These are phyloP conservation scores for Tachycineta bicolor DNA, from an alignment of 2,113 vertebrate species.

Conservation along the genomic window DNA sequence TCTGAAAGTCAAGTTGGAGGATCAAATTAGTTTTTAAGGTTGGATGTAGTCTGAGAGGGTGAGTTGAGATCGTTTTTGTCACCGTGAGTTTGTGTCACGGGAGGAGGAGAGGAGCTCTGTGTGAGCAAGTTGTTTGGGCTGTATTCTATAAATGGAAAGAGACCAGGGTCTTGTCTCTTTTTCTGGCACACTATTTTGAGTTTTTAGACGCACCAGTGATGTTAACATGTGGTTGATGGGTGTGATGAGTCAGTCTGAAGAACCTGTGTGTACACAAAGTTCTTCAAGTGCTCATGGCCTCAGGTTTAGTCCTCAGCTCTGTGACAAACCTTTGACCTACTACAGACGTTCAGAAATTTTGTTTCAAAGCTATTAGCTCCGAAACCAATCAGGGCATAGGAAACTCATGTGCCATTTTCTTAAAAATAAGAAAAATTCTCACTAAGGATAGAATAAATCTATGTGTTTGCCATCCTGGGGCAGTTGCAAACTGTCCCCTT, in stretches of 20 bases:
- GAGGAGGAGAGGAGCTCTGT: not conserved
- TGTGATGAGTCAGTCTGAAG: rapidly evolving
- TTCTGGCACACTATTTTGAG: not conserved
- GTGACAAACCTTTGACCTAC: not conserved
- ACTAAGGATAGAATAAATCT: not conserved
- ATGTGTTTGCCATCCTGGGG: not conserved
- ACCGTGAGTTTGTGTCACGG: not conserved
- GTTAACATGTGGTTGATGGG: not conserved
- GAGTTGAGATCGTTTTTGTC: not conserved
- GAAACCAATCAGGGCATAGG: not conserved
- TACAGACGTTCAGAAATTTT: not conserved
- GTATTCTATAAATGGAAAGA: not conserved
- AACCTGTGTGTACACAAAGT: not conserved
- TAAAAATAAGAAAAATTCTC: not conserved
- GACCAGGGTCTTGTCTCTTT: not conserved
- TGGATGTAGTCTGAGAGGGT: not conserved
- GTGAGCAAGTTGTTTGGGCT: not conserved
- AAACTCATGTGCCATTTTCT: not conserved
- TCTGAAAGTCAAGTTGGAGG: not conserved
- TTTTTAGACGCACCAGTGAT: not conserved
- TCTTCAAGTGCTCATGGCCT: not conserved
- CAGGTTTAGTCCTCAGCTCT: not conserved
- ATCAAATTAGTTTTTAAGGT: not conserved
- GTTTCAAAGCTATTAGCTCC: not conserved
- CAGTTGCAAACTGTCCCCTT: not conserved